Evolutionary conservation across 1,140 invertebrate species (phyloP), one percentile per base, ranked within the genome.

Genomic region (Drosophila arawakana): DNA sequence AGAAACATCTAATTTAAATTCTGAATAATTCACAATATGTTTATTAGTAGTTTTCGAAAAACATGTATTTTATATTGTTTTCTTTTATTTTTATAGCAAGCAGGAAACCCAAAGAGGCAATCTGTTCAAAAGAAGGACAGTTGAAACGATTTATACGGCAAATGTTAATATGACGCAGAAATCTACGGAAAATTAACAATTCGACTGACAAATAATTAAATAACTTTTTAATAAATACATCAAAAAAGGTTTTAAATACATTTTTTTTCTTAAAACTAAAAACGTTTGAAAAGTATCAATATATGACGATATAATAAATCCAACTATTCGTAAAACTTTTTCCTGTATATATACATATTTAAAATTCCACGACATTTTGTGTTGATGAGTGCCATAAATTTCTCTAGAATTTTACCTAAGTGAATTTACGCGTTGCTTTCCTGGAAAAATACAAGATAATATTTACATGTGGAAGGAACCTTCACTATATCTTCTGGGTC

Each of bases 351-450:
- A 7, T 47, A n/a, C 0, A 7, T 3, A 18, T 10, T 47, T 2
- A 4, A 47, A 47, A 21, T 2, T 21, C 7, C 3, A 7, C 2
- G 43, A 11, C 43, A 47, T 47, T 47, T 47, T 47, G n/a, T 13
- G 18, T 7, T 1, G 8, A 11, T 41, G 21, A 47, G 13, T 47
- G 43, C 35, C 15, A 60, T 37, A 5, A 46, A 30, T 5, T 60
- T 69, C 43, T 43, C 6, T 10, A 15, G 13, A 69, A 63, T 47
- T 71, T 55, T 71, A 54, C 39, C 34, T 46, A 47, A 58, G 21
- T 2, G 2, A 25, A 21, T 25, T 4, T 47, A 11, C 15, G 9
- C 43, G 13, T 41, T 15, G 11, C n/a, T 71, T 63, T 41, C 21
- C 59, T 50, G 9, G 41, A 46, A 63, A 62, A 25, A 13, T 44